Conservation (phyloP, 2,888 invertebrate genomes). For the Heliconius ismenius region DNA sequence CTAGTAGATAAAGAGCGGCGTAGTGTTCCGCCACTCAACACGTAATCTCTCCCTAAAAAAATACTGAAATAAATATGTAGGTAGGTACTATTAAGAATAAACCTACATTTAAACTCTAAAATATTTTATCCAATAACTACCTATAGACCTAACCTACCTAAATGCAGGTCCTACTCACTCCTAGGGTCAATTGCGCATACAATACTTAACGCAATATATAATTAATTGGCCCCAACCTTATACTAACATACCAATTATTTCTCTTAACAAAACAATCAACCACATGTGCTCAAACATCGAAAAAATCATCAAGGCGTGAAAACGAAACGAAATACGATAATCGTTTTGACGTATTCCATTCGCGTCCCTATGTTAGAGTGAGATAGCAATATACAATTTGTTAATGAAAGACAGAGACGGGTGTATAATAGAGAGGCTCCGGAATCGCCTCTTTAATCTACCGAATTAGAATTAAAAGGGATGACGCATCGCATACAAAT, state of each 20-base stretch:
- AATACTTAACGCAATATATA: conserved; percentile 9
- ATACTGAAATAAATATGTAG: too few species aligned
- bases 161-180: not conserved
- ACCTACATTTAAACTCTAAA: too few species aligned
- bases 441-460: conserved; percentile 29
- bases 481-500: conserved; percentile 45
- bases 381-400: conserved; percentile 40
- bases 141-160: not conserved
- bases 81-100: too few species aligned
- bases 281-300: conserved; percentile 31
- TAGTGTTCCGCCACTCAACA: not conserved
- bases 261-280: conserved; percentile 22
- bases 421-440: conserved; percentile 29
- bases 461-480: conserved; percentile 50
- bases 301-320: conserved; percentile 38
- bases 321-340: conserved; percentile 40
- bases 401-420: conserved; percentile 44
- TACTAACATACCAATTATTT: conserved; percentile 21
- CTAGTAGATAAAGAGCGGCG: too few species aligned
- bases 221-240: conserved; percentile 15
- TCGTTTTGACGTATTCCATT: conserved; percentile 25
- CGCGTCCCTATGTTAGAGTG: conserved; percentile 35
- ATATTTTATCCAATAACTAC: not conserved
- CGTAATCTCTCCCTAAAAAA: not conserved
- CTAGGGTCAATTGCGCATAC: not conserved